Percentiles rank a stretch among this genome's conserved stretches.
These are phyloP conservation scores for Heptranchias perlo DNA, from an alignment of 2,113 vertebrate genomes.

Conservation along the genomic window DNA sequence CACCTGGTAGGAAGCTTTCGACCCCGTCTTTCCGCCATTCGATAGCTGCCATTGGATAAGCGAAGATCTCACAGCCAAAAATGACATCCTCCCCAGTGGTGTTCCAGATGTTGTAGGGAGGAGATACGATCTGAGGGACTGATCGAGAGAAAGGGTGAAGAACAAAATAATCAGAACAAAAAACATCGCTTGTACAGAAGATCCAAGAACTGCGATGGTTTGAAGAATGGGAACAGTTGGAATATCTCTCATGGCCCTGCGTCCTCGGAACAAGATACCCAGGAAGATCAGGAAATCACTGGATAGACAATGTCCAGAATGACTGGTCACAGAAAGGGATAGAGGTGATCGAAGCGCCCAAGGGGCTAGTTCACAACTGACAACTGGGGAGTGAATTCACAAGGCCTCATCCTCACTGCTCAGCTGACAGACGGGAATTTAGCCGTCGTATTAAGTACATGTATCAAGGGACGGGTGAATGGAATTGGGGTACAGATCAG, in stretches of 20 bases:
- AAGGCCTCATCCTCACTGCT: background rate
- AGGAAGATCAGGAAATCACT: too few relatives aligned
- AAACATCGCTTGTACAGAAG: too few relatives aligned
- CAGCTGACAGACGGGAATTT: background rate
- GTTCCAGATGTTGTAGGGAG: slow-evolving; percentile 65
- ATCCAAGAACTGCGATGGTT: background rate
- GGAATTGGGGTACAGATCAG: background rate
- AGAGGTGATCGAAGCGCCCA: background rate
- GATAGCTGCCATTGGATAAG: slow-evolving; percentile 69
- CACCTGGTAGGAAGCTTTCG: slow-evolving; percentile 64
- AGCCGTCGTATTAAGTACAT: background rate
- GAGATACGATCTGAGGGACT: slow-evolving; percentile 64
- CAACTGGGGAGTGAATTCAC: background rate
- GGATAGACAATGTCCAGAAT: background rate
- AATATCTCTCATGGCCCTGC: background rate
- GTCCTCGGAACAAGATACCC: background rate
- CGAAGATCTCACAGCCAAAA: slow-evolving; percentile 71
- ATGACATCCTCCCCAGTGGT: slow-evolving; percentile 65
- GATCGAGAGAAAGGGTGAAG: slow-evolving; percentile 17
- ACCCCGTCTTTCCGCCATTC: slow-evolving; percentile 68
- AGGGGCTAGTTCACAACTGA: background rate
- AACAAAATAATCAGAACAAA: background rate
- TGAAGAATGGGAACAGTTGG: background rate
- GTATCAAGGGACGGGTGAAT: background rate
- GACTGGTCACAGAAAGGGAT: background rate